Evolutionary conservation across 2,113 vertebrate genomes (phyloP), one percentile per base, ranked within the genome.

Genomic region (Asarcornis scutulata): DNA sequence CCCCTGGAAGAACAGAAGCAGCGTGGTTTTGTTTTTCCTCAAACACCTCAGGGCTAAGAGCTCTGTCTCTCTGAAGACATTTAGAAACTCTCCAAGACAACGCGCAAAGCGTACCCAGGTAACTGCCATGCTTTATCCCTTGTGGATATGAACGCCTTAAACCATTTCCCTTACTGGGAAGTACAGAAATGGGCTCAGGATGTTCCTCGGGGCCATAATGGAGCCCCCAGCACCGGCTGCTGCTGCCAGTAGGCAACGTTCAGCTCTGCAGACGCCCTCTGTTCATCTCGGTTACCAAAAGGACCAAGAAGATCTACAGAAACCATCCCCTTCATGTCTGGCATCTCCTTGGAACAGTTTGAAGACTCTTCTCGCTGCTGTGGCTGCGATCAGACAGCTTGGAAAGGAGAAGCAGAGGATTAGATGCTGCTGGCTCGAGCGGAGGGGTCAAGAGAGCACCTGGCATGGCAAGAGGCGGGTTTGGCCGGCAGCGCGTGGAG

Each of bases 221-320:
- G 26, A 71, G 50, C 2, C 32, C 11, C 59, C 62, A 60, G 40
- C 7, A 11, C 4, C 3, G 53, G 52, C 44, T 56, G 48, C 31
- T 1, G 2, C 22, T 1, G 4, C 3, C 66, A 6, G 0, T 4
- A 17, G 36, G 53, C 1, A 34, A 8, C 31, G 12, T 4, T 10
- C 32, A 88, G 64, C 58, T 38, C 9, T 36, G 36, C n/a, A 38
- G 64, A 23, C 17, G 8, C 53, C 22, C 13, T 16, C 63, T 11
- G 59, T 18, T 11, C 40, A 13, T 26, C 48, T 10, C 6, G 2
- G 50, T 36, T 9, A 64, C 59, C 66, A 29, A 38, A 72, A 53
- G 10, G 44, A 17, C 7, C 1, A 1, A 32, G 53, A 50, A 48
- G 42, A 42, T 12, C 67, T 13, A 34, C 13, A 63, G 27, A 55